These are phyloP conservation scores for Apodemia mormo DNA, from an alignment of 2,888 invertebrate species.

Conservation along the genomic window DNA sequence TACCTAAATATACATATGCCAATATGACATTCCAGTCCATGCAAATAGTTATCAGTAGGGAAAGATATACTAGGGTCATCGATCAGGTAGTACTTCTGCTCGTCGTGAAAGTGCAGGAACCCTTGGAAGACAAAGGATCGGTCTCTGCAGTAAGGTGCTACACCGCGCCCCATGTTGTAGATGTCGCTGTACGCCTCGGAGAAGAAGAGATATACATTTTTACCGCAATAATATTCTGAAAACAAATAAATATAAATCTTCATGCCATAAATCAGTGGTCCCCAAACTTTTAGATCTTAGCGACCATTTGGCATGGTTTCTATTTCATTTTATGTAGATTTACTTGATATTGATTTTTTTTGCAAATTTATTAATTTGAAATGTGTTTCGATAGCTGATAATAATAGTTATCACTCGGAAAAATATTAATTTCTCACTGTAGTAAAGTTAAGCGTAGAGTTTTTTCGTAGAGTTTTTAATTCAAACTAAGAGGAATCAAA, in stretches of 20 bases:
- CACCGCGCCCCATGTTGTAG: slow-evolving; percentile 65
- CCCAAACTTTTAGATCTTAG: too few species aligned
- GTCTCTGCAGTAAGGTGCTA: slow-evolving; percentile 69
- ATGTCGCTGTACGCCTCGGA: slow-evolving; percentile 73
- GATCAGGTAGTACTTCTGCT: slow-evolving; percentile 64
- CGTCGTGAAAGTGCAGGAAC: slow-evolving; percentile 69
- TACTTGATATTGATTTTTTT: too few species aligned
- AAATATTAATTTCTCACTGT: too few species aligned
- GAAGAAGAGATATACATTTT: slow-evolving; percentile 69
- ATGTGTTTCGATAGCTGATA: too few species aligned
- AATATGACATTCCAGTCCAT: slow-evolving; percentile 69
- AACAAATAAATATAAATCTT: slow-evolving; percentile 18
- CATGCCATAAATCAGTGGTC: too few species aligned
- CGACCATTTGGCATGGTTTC: too few species aligned
- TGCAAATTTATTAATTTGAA: too few species aligned
- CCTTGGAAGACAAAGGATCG: slow-evolving; percentile 70
- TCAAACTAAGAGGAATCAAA: too few species aligned
- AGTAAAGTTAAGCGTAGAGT: too few species aligned
- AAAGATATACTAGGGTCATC: slow-evolving; percentile 71
- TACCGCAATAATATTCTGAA: slow-evolving; percentile 73
- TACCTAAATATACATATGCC: slow-evolving; percentile 71
- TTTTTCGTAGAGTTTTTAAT: too few species aligned
- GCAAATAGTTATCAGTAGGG: slow-evolving; percentile 69
- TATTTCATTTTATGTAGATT: too few species aligned
- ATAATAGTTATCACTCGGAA: too few species aligned